phyloP scores from a whole-genome alignment of 2,888 invertebrate genomes.

The Dasypolia templi region DNA sequence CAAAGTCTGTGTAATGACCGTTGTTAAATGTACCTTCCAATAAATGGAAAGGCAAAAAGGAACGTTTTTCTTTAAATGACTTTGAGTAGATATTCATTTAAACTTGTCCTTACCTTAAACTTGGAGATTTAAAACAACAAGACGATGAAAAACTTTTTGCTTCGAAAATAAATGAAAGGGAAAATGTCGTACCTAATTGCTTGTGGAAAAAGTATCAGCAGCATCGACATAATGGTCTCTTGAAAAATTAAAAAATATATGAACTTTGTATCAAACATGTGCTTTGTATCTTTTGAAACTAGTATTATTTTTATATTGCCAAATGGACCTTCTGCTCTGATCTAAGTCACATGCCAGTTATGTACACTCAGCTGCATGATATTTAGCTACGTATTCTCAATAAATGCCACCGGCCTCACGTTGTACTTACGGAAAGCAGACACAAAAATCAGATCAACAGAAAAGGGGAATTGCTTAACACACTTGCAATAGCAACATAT shows the following conservation, averaged over 20 bases:
- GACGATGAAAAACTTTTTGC: neutral
- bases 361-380: neutral
- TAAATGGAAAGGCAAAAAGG: neutral
- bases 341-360: neutral
- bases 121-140: constrained; percentile 13
- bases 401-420: neutral
- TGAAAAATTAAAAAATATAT: neutral
- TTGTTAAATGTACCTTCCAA: constrained; percentile 1
- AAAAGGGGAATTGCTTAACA: too few species aligned
- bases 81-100: neutral
- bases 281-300: too few species aligned
- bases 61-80: neutral
- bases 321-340: too few species aligned
- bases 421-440: too few species aligned
- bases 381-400: neutral
- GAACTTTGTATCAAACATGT: too few species aligned
- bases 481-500: too few species aligned
- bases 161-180: neutral
- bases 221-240: neutral
- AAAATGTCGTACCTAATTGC: neutral
- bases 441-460: too few species aligned
- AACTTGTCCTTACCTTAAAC: constrained; percentile 8
- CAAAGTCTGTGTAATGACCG: constrained; percentile 13
- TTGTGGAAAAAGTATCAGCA: neutral
- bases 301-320: neutral